Conservation (phyloP, 2,888 invertebrate genomes). For the Cryptocephalus primarius region DNA sequence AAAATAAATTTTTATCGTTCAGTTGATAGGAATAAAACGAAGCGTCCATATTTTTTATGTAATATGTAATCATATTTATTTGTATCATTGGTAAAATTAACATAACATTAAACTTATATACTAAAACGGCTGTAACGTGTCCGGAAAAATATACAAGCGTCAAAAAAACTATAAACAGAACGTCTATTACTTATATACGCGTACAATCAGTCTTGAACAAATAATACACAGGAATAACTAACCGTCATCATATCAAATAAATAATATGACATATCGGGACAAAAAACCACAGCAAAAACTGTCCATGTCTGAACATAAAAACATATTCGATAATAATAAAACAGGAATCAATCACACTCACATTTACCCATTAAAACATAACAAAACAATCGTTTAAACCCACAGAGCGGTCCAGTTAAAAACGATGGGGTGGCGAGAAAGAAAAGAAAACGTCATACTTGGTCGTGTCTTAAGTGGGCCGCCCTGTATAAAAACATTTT, state of each 20-base stretch:
- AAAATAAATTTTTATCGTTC: no score
- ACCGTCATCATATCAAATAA: no score
- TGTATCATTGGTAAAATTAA: constrained; percentile 29
- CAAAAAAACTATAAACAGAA: constrained; percentile 14
- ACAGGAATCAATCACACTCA: constrained; percentile 10
- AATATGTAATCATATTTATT: constrained; percentile 18
- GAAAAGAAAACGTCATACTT: no score
- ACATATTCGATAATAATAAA: constrained; percentile 14
- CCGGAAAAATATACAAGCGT: constrained; percentile 11
- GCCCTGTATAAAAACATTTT: constrained; percentile 11
- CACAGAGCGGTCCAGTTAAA: constrained; percentile 5
- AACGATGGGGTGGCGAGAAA: not conserved
- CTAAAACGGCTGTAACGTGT: constrained; percentile 15
- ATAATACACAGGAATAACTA: constrained; percentile 12
- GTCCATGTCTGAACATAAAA: constrained; percentile 16
- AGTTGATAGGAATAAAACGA: not conserved
- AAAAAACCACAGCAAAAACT: constrained; percentile 13
- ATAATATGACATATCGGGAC: no score
- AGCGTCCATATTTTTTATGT: constrained; percentile 1
- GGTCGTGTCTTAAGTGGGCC: not conserved
- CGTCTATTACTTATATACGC: constrained; percentile 3
- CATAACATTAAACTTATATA: constrained; percentile 23
- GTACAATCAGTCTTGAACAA: constrained; percentile 17
- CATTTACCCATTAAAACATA: constrained; percentile 13
- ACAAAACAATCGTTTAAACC: constrained; percentile 10